Evolutionary conservation across 2,113 vertebrate genomes (phyloP).

Genomic region (Phalacrocorax aristotelis): DNA sequence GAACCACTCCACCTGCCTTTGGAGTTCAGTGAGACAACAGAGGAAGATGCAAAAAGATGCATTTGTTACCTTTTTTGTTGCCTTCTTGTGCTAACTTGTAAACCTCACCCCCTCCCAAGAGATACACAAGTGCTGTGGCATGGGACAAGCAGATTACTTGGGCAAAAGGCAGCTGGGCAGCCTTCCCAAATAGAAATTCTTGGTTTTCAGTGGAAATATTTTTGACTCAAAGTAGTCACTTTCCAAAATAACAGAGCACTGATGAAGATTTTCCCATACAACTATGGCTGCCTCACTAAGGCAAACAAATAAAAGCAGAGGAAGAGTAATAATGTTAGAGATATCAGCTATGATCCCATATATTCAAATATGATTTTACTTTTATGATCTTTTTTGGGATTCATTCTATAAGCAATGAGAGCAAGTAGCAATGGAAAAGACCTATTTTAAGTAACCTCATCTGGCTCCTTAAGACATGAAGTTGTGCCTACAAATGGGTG

Average conservation of each 20-base stretch:
- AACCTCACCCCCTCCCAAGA: not conserved
- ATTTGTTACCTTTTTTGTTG: not conserved
- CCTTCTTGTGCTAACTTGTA: not conserved
- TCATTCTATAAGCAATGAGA: not conserved
- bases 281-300: not conserved
- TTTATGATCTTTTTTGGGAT: not conserved
- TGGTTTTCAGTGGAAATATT: not conserved
- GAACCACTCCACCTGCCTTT: not conserved
- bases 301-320: not conserved
- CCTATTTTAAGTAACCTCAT: not conserved
- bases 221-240: not conserved
- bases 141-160: not conserved
- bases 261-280: slow-evolving; percentile 13
- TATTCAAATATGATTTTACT: not conserved
- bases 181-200: not conserved
- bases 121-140: not conserved
- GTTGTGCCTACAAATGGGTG: not conserved
- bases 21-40: not conserved
- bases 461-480: not conserved
- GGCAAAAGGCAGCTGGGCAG: not conserved
- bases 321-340: not conserved
- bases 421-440: not conserved
- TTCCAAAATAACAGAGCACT: slow-evolving; percentile 24
- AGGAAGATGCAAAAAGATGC: not conserved
- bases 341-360: not conserved